Evolutionary conservation across 1,140 invertebrate genomes (phyloP), one percentile per base, ranked within the genome.

Genomic region (Bombus sylvicola): DNA sequence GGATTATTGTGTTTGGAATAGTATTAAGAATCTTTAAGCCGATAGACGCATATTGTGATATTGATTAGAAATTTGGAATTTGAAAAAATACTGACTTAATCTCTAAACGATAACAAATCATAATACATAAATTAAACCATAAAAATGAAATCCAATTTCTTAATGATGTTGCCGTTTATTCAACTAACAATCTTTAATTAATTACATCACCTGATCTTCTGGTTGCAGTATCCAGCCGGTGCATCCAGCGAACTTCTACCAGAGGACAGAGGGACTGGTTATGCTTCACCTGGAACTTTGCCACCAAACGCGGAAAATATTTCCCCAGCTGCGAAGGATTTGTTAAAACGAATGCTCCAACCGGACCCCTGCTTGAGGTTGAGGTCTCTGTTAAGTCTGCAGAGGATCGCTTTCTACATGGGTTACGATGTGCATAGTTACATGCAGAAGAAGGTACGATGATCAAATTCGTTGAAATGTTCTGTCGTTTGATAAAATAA

Each of bases 391-490:
- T 87, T 94, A 5, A 90, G 89, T 6, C 91, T 96, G 47, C 94
- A 96, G 87, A 92, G 93, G 76, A 94, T 95, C 73, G 94, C 95
- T n/a, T 96, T 96, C 90, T 96, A 94, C 89, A 94, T 95, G 92
- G 94, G 94, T 37, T 88, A 94, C 74, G 92, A 95, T 84, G 88
- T 96, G 75, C 89, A 89, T 31, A 91, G 88, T 87, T 95, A 93
- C 57, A 90, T 89, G 43, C 68, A 83, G 37, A 95, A 94, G 85
- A 92, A 94, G 88, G 94, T 95, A 81, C 2, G 37, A 62, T 9
- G n/a, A 25, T 69, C 12, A 34, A 9, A n/a, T 69, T 69, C 15
- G 4, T 28, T 15, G 13, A 6, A 64, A 43, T 15, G 1, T 31
- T 69, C 31, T 3, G 28, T 41, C 8, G 12, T 72, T 39, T 39